Evolutionary conservation across 2,888 invertebrate genomes (phyloP).

Genomic region (Endotricha flammealis): DNA sequence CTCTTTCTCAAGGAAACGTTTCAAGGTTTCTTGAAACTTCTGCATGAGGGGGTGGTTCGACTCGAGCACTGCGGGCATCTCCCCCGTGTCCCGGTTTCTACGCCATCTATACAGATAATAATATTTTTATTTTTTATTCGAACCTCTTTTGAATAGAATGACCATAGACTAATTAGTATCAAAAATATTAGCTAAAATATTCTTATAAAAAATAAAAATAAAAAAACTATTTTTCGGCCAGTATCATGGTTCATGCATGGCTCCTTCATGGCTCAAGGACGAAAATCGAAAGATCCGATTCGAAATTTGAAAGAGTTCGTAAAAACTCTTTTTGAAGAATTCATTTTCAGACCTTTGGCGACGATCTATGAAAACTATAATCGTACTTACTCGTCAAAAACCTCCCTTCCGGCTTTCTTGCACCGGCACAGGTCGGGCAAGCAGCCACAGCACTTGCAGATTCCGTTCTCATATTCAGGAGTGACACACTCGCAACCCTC

Average conservation of each 20-base stretch:
- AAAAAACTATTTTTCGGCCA: too few species aligned
- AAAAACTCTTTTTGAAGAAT: too few species aligned
- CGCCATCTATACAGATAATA: conserved; percentile 46
- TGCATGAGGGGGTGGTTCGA: conserved; percentile 86
- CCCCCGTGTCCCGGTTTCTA: conserved; percentile 42
- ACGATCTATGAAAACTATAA: too few species aligned
- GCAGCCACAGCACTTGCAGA: conserved; percentile 50
- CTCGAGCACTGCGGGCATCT: conserved; percentile 78
- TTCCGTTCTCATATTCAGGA: conserved; percentile 31
- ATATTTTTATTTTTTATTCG: not conserved
- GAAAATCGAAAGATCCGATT: too few species aligned
- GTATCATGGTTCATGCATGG: too few species aligned
- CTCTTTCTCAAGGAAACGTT: conserved; percentile 81
- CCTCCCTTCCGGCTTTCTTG: conserved; percentile 47
- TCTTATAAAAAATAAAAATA: too few species aligned
- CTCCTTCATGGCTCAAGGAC: too few species aligned
- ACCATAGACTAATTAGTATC: too few species aligned
- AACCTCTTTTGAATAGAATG: too few species aligned
- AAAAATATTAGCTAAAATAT: not conserved
- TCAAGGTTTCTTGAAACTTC: conserved; percentile 84
- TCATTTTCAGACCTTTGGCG: too few species aligned
- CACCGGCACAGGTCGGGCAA: conserved; percentile 45
- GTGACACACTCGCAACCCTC: conserved; percentile 38
- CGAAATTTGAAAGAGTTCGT: too few species aligned
- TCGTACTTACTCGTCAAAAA: conserved; percentile 52